Conservation (phyloP, 2,888 invertebrate genomes). For the Microctonus aethiopoides region DNA sequence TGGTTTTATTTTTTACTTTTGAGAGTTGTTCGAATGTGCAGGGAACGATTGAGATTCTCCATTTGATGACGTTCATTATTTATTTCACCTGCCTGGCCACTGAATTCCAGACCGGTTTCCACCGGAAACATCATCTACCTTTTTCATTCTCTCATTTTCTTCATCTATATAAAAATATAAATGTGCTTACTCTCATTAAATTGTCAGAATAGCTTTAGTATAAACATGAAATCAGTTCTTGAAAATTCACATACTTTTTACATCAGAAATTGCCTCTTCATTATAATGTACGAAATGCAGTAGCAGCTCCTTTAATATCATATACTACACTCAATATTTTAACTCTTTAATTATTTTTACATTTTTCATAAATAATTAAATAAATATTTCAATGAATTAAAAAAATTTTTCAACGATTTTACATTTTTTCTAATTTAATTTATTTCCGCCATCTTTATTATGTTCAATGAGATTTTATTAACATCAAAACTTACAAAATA, state of each 20-base stretch:
- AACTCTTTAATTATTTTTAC: too few species aligned
- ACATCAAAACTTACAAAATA: too few species aligned
- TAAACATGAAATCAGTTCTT: conserved; percentile 6
- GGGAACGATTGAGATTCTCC: conserved; percentile 10
- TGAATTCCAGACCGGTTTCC: conserved; percentile 23
- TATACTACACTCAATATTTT: neutral
- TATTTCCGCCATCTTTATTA: too few species aligned
- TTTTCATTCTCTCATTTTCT: neutral
- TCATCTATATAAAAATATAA: neutral
- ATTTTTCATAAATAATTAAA: too few species aligned
- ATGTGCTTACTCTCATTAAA: neutral
- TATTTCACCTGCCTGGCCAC: conserved; percentile 31
- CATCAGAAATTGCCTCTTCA: conserved; percentile 17
- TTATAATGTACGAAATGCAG: conserved; percentile 3
- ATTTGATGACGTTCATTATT: conserved; percentile 24
- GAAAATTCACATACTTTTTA: conserved; percentile 16
- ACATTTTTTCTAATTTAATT: too few species aligned
- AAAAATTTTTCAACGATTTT: too few species aligned
- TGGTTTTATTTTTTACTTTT: neutral
- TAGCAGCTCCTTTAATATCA: neutral
- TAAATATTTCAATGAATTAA: too few species aligned
- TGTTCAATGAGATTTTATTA: too few species aligned
- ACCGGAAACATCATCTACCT: conserved; percentile 28
- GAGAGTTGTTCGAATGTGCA: neutral
- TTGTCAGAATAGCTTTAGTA: conserved; percentile 6